These are phyloP conservation scores for Drosophila rellima DNA, from an alignment of 2,888 invertebrate genomes.

Conservation along the genomic window DNA sequence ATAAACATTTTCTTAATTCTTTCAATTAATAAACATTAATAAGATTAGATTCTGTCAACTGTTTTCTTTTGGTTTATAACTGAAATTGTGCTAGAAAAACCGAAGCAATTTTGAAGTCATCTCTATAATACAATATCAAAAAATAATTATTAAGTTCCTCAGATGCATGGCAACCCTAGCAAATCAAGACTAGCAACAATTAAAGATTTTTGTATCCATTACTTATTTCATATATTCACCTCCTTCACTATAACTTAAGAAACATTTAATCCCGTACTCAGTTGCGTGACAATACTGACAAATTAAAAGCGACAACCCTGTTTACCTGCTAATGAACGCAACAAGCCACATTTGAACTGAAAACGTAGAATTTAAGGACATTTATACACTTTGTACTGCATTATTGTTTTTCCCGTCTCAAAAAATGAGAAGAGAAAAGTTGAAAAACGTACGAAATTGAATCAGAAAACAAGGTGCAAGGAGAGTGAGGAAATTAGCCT, in stretches of 20 bases:
- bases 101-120: too few species aligned
- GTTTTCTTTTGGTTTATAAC: too few species aligned
- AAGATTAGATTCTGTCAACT: too few species aligned
- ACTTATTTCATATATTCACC: too few species aligned
- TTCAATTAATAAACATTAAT: neutral
- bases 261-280: too few species aligned
- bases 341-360: slow-evolving; percentile 5
- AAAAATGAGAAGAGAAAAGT: slow-evolving; percentile 22
- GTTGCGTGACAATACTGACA: neutral
- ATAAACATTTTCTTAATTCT: neutral
- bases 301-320: neutral
- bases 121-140: too few species aligned
- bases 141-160: too few species aligned
- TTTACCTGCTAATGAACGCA: neutral
- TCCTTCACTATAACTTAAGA: too few species aligned
- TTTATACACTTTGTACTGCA: neutral
- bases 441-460: slow-evolving; percentile 27
- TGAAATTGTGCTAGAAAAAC: too few species aligned
- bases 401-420: slow-evolving; percentile 9
- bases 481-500: slow-evolving; percentile 45
- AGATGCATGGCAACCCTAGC: too few species aligned
- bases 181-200: too few species aligned
- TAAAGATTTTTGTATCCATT: too few species aligned
- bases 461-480: slow-evolving; percentile 15
- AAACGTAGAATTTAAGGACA: neutral